Base-by-base conservation (phyloP, 1,140 invertebrate species). In the Orussus abietinus region DNA sequence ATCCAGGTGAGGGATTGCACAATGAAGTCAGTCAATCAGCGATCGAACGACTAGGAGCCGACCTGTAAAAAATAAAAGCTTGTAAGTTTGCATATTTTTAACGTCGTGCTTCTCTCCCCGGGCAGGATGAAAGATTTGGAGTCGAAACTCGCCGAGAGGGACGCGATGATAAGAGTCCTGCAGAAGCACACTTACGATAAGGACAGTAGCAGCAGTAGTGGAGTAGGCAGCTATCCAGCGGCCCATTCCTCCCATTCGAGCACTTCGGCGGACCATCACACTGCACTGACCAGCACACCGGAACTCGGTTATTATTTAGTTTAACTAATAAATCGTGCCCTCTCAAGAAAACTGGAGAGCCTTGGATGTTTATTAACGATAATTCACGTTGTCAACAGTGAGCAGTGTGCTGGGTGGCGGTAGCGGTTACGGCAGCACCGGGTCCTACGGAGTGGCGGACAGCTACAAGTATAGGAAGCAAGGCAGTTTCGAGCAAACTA, bases 161-260 rank as follows among this genome's bases (percentile, higher is more conserved):
- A 94, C 65, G 89, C 89, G 0, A 92, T 93, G 87, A 91, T 94
- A 46, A 82, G 85, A 49, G 88, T 92, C 3, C 75, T 93, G 11
- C 88, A 92, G 60, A 87, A 88, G 51, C 86, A 87, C 59, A 85
- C 83, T 1, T 80, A 80, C 22, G 81, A 82, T 43, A 83, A 83
- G 53, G 80, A 80, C 39, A 77, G 77, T 28, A 74, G 76, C n/a
- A 74, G 69, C 37, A 73, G 74, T 42, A 73, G 66, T 47, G 69
- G 66, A 7, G 68, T 72, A 14, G 63, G 71, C 9, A 71, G 71
- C 49, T 74, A 74, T 50, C 71, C 68, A 11, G 63, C 68, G 6
- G 69, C 63, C 10, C 71, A 74, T 33, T 74, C 71, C 30, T 67
- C 71, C 38, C 71, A 74, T 40, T 74, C 71, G 15, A 74, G 71